Evolutionary conservation across 2,888 invertebrate genomes (phyloP), one percentile per base, ranked within the genome.

Genomic region (Amblyjoppa proteus): DNA sequence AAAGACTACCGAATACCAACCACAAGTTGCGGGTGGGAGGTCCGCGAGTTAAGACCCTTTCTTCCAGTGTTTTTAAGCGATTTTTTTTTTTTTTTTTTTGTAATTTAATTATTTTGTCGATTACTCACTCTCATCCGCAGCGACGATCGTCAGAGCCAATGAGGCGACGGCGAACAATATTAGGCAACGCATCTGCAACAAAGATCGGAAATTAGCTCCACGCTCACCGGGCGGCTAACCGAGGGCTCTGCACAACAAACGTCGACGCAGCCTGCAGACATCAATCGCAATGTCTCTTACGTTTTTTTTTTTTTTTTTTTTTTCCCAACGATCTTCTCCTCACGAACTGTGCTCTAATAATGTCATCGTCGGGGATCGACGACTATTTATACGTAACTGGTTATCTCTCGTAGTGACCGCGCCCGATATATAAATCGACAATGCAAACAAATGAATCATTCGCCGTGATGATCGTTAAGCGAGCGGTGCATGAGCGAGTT

Each of bases 171-270:
- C 74, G 7, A 89, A 25, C 0, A 81, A 2, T 70, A 77, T 49
- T 64, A 88, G 73, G 76, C 45, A 49, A 38, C 87, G 89, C 91
- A 91, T 90, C 90, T 91, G 73, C 1, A 79, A 83, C 31, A 73
- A 77, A 58, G 3, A 6, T 3, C 7, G 7, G 20, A 25, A 68
- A 53, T 74, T 11, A 41, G 6, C 20, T 38, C 11, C 11, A 3
- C 3, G 28, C 28, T 58, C 58, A 13, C 13, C 28, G 31, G 2
- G 1, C 0, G n/a, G 4, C 13, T 49, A 16, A 5, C 20, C 1
- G 7, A 5, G 6, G 16, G 20, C 11, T 28, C n/a, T 28, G 11
- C 51, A 31, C 74, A 9, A 64, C n/a, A 9, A 13, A n/a, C 31
- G 7, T 11, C 20, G n/a, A 20, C 4, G 34, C n/a, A 53, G 9